Conservation (phyloP, 2,797 vertebrate genomes). For the Ammospiza maritima region DNA sequence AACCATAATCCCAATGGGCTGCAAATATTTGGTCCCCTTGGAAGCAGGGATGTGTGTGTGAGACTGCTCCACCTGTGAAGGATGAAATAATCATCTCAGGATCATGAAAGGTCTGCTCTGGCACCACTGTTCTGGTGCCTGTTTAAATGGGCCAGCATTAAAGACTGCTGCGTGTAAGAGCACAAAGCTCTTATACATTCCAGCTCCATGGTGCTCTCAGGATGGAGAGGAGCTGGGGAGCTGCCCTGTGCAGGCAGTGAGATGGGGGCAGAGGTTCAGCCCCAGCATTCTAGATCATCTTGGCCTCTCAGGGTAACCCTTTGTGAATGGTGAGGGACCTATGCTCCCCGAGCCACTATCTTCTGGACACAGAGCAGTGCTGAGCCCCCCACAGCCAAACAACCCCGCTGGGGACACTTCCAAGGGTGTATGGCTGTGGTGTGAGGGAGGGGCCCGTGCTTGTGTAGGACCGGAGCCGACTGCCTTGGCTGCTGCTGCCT, state of each 20-base stretch:
- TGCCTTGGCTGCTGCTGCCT: neutral
- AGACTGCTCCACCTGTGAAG: neutral
- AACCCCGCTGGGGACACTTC: accelerated
- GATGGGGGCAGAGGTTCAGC: neutral
- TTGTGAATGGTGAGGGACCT: accelerated
- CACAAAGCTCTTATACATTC: neutral
- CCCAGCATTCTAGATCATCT: neutral
- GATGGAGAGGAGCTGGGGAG: neutral
- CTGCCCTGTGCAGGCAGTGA: neutral
- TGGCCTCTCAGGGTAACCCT: neutral
- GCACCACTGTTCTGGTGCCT: neutral
- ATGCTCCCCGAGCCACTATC: neutral
- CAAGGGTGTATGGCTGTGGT: accelerated
- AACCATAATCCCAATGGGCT: neutral
- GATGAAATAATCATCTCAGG: neutral
- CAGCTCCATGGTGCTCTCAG: neutral
- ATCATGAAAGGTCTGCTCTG: neutral
- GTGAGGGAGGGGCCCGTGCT: neutral
- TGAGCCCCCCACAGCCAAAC: neutral
- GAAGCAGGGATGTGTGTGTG: neutral
- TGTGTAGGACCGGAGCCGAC: neutral
- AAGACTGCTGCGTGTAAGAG: neutral
- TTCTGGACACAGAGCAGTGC: neutral
- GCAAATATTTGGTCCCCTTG: neutral
- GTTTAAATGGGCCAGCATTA: neutral